Evolutionary conservation across 2,797 vertebrate genomes (phyloP).

Genomic region (Tapera naevia): DNA sequence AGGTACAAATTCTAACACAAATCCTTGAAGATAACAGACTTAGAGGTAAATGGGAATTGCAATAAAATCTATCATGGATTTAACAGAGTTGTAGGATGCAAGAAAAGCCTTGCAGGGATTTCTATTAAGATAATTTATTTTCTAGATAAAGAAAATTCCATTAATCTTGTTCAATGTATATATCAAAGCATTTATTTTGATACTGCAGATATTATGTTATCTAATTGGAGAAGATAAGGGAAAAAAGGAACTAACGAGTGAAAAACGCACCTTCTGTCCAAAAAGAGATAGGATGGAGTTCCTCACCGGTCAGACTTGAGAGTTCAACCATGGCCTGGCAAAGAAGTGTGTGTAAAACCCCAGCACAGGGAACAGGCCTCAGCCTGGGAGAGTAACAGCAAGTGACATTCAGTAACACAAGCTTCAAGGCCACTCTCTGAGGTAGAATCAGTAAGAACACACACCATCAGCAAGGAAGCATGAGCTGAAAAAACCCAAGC

Average conservation of each 20-base stretch:
- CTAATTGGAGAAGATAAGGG: neutral
- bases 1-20: slow-evolving; percentile 19
- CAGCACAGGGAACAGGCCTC: neutral
- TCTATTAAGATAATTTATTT: slow-evolving; percentile 18
- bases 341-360: neutral
- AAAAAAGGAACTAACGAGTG: neutral
- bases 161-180: neutral
- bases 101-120: slow-evolving; percentile 5
- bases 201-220: neutral
- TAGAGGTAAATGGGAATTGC: neutral
- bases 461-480: neutral
- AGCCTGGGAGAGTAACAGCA: neutral
- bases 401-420: neutral
- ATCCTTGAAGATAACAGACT: slow-evolving; percentile 25
- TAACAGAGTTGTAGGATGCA: neutral
- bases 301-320: neutral
- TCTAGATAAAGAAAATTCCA: slow-evolving; percentile 27
- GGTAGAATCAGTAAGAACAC: neutral
- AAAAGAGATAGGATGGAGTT: neutral
- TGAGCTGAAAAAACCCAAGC: neutral
- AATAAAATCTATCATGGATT: neutral
- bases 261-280: neutral
- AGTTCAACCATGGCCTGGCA: neutral
- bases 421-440: neutral
- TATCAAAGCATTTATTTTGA: slow-evolving; percentile 1